phyloP scores from a whole-genome alignment of 2,888 invertebrate species.

The Lasioglossum calceatum region DNA sequence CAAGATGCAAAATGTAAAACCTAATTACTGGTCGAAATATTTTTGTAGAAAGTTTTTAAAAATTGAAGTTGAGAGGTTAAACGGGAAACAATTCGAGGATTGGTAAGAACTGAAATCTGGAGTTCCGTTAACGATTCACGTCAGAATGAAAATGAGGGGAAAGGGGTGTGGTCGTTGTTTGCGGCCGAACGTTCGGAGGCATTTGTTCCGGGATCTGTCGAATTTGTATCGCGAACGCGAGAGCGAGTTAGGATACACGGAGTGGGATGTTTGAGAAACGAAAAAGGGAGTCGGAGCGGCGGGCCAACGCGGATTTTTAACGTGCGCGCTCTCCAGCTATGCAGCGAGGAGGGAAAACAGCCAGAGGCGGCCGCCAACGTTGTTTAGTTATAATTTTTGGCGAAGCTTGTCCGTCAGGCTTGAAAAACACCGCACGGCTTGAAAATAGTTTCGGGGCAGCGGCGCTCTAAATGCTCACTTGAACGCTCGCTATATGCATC shows the following conservation, averaged over 20 bases:
- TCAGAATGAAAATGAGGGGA: background rate
- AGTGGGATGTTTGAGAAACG: background rate
- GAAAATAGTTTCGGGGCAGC: background rate
- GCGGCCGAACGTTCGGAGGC: too few relatives aligned
- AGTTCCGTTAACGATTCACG: background rate
- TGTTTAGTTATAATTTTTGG: conserved; percentile 5
- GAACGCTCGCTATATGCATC: background rate
- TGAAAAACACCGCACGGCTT: background rate
- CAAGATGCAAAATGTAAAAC: too few relatives aligned
- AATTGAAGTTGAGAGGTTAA: background rate
- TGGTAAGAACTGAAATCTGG: background rate
- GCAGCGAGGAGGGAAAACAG: background rate
- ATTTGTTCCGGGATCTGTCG: background rate
- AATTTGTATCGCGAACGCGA: background rate
- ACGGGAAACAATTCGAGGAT: background rate
- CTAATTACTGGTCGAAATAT: too few relatives aligned
- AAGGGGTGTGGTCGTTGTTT: too few relatives aligned
- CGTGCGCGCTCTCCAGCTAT: background rate
- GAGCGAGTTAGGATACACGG: background rate
- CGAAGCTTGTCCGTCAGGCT: background rate
- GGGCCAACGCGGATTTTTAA: background rate
- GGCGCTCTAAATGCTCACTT: background rate
- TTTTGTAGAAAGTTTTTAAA: too few relatives aligned
- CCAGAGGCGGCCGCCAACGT: background rate
- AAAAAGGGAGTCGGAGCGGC: background rate